Evolutionary conservation across 37 sponge, comb jelly and placozoan genomes (phyloP), one percentile per base, ranked within the genome.

Genomic region (Ephydatia muelleri): DNA sequence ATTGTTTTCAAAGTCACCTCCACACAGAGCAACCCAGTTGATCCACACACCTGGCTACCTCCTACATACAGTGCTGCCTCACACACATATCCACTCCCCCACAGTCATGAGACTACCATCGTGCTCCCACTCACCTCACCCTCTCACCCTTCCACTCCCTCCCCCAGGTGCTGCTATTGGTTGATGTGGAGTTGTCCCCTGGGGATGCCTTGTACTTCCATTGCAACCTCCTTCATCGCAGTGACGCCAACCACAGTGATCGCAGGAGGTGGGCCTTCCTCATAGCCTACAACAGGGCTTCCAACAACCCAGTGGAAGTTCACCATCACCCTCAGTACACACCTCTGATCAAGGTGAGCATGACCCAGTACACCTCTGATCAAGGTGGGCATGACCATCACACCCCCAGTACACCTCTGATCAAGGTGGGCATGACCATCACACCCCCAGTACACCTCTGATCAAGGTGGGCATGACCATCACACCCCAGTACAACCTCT

Each of bases 171-270:
- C 81, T 88, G 19, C 88, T 87, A 37, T 74, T 84, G 65, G 88
- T 84, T 30, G 72, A 93, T 26, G 91, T 90, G 43, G 91, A 89
- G 70, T 57, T 95, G 85, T 87, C 83, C 30, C 84, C 91, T 13
- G 93, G 91, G 57, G 96, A 93, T 80, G 92, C 93, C 16, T 79
- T 97, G 35, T 97, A 92, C 87, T 94, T 97, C 80, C 97, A 97
- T 77, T 82, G 85, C 66, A 93, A 93, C 65, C 68, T 93, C n/a
- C 91, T 96, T 13, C 97, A 96, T 72, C 77, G 73, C 35, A 92
- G 93, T 49, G 92, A 94, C 35, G 84, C 89, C 79, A 97, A 97
- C 89, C 78, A 81, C 81, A 94, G 94, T 84, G 87, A 90, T 36
- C 69, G 83, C 40, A 82, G 89, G 64, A 75, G 97, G 12, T 94